Base-by-base conservation (phyloP, 2,888 invertebrate species). In the Diabrotica balteata region DNA sequence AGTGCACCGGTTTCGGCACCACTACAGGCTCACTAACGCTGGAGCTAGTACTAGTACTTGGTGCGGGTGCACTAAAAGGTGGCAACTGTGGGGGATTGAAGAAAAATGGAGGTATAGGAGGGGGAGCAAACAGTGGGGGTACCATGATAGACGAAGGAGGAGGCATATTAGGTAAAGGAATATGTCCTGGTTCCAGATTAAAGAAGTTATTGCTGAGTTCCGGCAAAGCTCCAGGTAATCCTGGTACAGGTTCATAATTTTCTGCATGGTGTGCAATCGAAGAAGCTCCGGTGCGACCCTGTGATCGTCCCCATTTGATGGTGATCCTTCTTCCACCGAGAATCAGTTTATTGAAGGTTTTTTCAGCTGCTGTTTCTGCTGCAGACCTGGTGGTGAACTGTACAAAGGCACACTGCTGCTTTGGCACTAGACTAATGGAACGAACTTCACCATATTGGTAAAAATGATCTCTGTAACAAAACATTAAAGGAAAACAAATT, bases 381-480 rank as follows among this genome's bases (percentile, higher is more conserved):
- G 97, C 93, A 59, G 88, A 87, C 65, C 99, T 87, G 7, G 93
- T 92, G 0, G 98, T 97, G 83, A 96, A 99, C 81, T 98, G 97
- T 4, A 99, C 93, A 82, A 99, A 99, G 0, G 97, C 97, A 86
- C 98, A 98, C 80, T 95, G 95, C 76, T 98, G 97, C 73, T 96
- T 91, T 0, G 93, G 91, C 8, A 98, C 95, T 76, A 98, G 86
- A 8, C 96, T 96, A 22, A 99, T 89, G 0, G 94, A 93, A 75
- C 99, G 90, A 69, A 99, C 97, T 85, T 99, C 99, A 11, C 99
- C 99, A 85, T 94, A 98, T 82, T 99, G 98, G 84, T 99, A 99
- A 84, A 99, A 99, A 80, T 98, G 94, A 80, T 98, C 97, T 72
- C 95, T 91, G 73, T 63, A 81, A 80, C 60, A 65, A 60, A 44